Conservation (phyloP, 2,113 vertebrate species). For the Taxidea taxus region DNA sequence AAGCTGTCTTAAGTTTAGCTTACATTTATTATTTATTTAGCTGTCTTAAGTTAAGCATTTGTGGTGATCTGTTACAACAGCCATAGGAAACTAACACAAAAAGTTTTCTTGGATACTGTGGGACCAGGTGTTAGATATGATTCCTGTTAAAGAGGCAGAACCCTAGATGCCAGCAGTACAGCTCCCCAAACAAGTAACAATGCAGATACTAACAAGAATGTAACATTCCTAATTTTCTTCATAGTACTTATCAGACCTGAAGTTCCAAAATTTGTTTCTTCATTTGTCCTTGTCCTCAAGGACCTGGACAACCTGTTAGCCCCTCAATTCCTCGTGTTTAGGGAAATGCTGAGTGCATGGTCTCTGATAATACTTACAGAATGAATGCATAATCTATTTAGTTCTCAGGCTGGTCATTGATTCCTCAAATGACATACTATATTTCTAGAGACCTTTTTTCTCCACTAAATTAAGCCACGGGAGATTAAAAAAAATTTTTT, state of each 20-base stretch:
- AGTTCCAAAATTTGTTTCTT: not conserved
- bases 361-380: not conserved
- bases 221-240: not conserved
- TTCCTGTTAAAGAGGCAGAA: not conserved
- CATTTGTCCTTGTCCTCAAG: not conserved
- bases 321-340: not conserved
- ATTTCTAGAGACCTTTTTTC: not conserved
- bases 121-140: not conserved
- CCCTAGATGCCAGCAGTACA: not conserved
- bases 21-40: too few species aligned
- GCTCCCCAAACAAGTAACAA: not conserved
- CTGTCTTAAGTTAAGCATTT: not conserved
- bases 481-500: not conserved
- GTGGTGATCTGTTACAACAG: not conserved
- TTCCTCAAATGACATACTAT: not conserved
- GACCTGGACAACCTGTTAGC: not conserved
- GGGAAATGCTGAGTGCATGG: not conserved
- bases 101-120: not conserved
- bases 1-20: not conserved
- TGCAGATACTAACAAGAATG: not conserved
- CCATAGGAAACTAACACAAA: not conserved
- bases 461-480: not conserved
- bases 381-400: not conserved
- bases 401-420: not conserved
- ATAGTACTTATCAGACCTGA: not conserved